Evolutionary conservation across 1,140 invertebrate species (phyloP).

Genomic region (Pomacea maculata): DNA sequence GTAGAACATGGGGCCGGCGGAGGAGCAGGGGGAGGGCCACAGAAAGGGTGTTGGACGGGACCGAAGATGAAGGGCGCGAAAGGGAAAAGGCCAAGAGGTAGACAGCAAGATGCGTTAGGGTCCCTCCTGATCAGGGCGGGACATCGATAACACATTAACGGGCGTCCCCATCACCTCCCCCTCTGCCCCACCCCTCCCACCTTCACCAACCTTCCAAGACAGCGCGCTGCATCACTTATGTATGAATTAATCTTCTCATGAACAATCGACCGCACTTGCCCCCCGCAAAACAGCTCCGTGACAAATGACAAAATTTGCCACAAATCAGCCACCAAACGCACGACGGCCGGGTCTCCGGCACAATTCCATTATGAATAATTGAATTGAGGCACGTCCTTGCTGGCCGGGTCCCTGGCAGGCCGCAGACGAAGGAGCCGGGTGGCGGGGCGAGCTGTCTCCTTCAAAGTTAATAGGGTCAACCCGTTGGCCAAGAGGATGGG

Average conservation of each 20-base stretch:
- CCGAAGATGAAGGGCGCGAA: not conserved
- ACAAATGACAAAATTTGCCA: constrained; percentile 28
- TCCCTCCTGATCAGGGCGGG: not conserved
- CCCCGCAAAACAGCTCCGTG: constrained; percentile 7
- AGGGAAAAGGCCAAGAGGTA: constrained; percentile 1
- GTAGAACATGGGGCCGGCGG: not conserved
- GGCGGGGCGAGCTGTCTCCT: not conserved
- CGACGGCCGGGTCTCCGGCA: constrained; percentile 4
- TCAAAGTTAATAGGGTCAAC: not conserved
- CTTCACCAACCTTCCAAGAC: not conserved
- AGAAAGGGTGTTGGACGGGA: not conserved
- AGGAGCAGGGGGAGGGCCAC: not conserved
- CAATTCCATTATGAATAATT: constrained; percentile 24
- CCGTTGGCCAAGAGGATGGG: not conserved
- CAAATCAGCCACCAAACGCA: constrained; percentile 16
- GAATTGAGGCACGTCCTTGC: constrained; percentile 14
- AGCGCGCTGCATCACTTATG: constrained; percentile 23
- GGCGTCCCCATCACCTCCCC: not conserved
- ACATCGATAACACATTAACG: constrained; percentile 17
- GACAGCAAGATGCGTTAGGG: constrained; percentile 6
- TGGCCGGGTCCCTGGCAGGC: not conserved
- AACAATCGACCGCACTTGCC: constrained; percentile 7
- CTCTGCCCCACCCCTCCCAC: too few relatives aligned
- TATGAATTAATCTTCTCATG: constrained; percentile 28
- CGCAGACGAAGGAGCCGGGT: not conserved